Conservation (phyloP, 2,797 vertebrate genomes). For the Myripristis jacobus region DNA sequence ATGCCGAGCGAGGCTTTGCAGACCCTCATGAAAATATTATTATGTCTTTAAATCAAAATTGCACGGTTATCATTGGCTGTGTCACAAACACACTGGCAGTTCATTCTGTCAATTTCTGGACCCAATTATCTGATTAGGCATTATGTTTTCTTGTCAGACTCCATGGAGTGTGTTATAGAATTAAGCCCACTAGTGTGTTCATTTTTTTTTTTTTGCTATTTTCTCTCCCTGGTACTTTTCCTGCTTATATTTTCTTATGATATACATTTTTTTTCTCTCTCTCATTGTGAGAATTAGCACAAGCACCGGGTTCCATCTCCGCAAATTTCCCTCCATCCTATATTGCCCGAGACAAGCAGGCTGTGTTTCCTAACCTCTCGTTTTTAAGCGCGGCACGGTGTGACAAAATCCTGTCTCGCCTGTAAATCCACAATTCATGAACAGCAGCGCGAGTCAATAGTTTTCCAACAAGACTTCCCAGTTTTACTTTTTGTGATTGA, state of each 20-base stretch:
- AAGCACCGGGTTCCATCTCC: conserved; percentile 26
- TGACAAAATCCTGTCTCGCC: conserved; percentile 52
- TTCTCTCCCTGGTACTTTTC: conserved; percentile 48
- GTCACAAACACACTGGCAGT: conserved; percentile 59
- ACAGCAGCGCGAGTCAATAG: conserved; percentile 10
- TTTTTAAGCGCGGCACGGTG: conserved; percentile 57
- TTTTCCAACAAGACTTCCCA: conserved; percentile 30
- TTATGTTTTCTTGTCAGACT: conserved; percentile 53
- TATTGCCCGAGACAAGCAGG: conserved; percentile 59
- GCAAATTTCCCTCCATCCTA: conserved; percentile 16
- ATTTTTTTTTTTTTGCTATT: conserved; percentile 48
- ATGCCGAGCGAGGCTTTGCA: conserved; percentile 41
- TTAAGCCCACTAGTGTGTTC: conserved; percentile 45
- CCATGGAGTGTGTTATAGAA: conserved; percentile 20
- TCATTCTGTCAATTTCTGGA: conserved; percentile 55
- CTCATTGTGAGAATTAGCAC: conserved; percentile 62
- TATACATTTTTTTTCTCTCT: conserved; percentile 71
- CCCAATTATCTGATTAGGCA: conserved; percentile 68
- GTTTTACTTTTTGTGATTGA: conserved; percentile 41
- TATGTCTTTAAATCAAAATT: conserved; percentile 68
- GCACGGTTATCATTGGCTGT: conserved; percentile 61
- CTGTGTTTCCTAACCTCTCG: conserved; percentile 68
- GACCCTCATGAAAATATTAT: conserved; percentile 59
- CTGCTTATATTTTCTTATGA: conserved; percentile 60
- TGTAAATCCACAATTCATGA: conserved; percentile 34